Evolutionary conservation across 2,113 vertebrate species (phyloP).

Genomic region (Galbula dea): DNA sequence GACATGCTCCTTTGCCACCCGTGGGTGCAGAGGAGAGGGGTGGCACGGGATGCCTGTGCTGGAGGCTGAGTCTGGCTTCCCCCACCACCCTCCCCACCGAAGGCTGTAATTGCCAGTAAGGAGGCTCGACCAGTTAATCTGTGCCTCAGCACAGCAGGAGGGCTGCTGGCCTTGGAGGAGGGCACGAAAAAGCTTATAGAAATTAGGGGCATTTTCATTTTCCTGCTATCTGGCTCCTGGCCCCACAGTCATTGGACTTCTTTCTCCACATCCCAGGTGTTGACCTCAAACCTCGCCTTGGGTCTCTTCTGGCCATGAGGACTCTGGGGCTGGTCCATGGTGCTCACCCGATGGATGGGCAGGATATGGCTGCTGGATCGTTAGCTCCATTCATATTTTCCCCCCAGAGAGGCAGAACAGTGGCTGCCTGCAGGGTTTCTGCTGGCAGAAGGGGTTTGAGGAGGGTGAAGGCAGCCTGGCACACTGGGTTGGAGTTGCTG

Average conservation of each 20-base stretch:
- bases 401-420: background rate
- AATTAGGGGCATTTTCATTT: background rate
- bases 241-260: rapidly evolving
- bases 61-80: background rate
- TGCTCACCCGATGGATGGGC: rapidly evolving
- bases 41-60: rapidly evolving
- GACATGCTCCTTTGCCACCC: background rate
- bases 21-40: background rate
- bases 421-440: background rate
- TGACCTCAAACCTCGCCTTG: background rate
- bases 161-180: background rate
- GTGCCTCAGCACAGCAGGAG: rapidly evolving
- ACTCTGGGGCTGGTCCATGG: background rate
- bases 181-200: background rate
- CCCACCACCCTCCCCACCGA: rapidly evolving
- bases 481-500: background rate
- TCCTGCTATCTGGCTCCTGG: background rate
- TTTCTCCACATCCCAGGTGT: rapidly evolving
- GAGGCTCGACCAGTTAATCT: background rate
- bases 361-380: rapidly evolving
- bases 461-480: background rate
- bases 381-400: background rate
- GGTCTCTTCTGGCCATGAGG: background rate
- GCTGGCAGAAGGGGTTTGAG: background rate
- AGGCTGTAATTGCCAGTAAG: background rate